Conservation (phyloP, 2,888 invertebrate species). For the Brachyopa scutellaris region DNA sequence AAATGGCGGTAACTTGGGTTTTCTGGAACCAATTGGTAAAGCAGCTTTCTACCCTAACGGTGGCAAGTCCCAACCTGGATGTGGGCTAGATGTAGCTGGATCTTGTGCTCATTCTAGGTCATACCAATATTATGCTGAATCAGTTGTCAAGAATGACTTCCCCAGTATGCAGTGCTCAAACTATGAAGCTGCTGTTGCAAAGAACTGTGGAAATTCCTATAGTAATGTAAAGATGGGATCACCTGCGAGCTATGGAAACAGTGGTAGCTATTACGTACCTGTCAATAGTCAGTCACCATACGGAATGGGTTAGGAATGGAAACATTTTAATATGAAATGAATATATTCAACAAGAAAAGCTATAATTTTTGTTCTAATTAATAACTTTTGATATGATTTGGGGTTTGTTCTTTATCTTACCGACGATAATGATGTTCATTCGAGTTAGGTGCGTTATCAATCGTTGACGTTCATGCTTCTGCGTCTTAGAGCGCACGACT, state of each 20-base stretch:
- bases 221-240: constrained; percentile 77
- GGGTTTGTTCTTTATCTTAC: too few relatives aligned
- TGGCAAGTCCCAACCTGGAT: constrained; percentile 83
- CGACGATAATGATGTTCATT: too few relatives aligned
- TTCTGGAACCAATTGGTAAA: constrained; percentile 80
- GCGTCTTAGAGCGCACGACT: too few relatives aligned
- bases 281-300: constrained; percentile 75
- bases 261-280: constrained; percentile 77
- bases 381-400: too few relatives aligned
- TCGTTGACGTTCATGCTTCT: too few relatives aligned
- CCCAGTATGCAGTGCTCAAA: constrained; percentile 74
- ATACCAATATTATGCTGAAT: constrained; percentile 82
- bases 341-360: too few relatives aligned
- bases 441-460: too few relatives aligned
- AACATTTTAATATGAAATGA: too few relatives aligned
- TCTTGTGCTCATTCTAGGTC: constrained; percentile 82
- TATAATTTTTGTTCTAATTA: too few relatives aligned
- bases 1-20: constrained; percentile 77
- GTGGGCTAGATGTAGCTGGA: constrained; percentile 80
- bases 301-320: constrained; percentile 68
- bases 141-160: constrained; percentile 77
- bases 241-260: constrained; percentile 75
- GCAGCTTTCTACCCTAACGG: constrained; percentile 84
- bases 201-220: constrained; percentile 75
- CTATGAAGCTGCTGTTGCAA: constrained; percentile 77